Conservation (phyloP, 2,113 vertebrate genomes). For the Mustela nigripes region DNA sequence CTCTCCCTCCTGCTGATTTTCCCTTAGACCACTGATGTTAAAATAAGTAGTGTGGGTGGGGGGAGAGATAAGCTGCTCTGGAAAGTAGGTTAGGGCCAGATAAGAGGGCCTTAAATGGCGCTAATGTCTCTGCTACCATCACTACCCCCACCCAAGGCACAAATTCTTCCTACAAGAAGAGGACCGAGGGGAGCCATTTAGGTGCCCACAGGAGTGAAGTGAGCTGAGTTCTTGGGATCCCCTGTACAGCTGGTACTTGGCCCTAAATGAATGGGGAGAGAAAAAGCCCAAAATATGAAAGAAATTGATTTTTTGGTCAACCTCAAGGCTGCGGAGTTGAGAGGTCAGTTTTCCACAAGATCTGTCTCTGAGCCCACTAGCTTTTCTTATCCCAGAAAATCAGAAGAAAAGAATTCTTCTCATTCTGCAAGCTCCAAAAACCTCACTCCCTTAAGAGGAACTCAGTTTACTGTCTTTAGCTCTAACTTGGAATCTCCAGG, state of each 20-base stretch:
- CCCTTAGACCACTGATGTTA: not conserved
- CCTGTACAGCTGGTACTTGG: not conserved
- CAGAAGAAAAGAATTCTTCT: not conserved
- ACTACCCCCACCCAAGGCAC: not conserved
- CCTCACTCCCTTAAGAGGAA: not conserved
- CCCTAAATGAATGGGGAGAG: not conserved
- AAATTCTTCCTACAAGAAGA: not conserved
- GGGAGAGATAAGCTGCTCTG: conserved; percentile 26
- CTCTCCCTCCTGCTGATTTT: not conserved
- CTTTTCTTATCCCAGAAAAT: not conserved
- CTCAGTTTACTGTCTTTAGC: not conserved
- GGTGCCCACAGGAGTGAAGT: not conserved
- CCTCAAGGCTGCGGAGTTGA: not conserved
- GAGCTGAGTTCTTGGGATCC: not conserved
- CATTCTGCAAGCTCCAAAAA: not conserved
- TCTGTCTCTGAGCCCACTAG: not conserved
- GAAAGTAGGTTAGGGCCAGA: conserved; percentile 55
- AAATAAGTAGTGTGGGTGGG: not conserved
- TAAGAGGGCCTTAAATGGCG: conserved; percentile 52
- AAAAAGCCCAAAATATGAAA: not conserved
- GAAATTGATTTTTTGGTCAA: not conserved
- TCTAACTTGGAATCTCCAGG: not conserved
- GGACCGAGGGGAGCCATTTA: not conserved
- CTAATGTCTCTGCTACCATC: not conserved
- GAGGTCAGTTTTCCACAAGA: not conserved